Conservation (phyloP, 1,140 invertebrate genomes). For the Bombus balteatus region DNA sequence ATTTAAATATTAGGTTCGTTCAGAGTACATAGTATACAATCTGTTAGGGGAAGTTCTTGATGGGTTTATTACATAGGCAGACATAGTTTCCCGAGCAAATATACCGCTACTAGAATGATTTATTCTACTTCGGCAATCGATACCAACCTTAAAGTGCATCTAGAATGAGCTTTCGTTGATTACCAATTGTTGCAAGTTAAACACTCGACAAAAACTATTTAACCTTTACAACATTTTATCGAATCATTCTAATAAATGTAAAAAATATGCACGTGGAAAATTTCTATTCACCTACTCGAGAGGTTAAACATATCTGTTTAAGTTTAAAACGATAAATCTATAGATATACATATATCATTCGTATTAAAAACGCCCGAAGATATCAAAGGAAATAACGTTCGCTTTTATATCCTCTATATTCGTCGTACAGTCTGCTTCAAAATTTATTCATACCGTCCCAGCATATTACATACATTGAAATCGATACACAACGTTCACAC, state of each 20-base stretch:
- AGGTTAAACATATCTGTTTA: not conserved
- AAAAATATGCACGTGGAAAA: too few relatives aligned
- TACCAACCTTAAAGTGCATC: constrained; percentile 25
- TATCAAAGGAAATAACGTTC: not conserved
- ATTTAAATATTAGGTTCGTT: constrained; percentile 35
- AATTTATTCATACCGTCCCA: constrained; percentile 24
- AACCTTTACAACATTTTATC: not conserved
- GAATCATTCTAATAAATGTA: not conserved
- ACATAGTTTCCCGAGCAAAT: constrained; percentile 32
- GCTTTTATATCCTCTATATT: not conserved
- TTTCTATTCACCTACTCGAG: not conserved
- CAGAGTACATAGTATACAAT: not conserved
- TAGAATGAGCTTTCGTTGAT: constrained; percentile 5
- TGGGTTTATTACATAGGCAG: constrained; percentile 41
- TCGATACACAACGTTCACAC: constrained; percentile 44
- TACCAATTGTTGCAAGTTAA: constrained; percentile 20
- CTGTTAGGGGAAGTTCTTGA: constrained; percentile 28
- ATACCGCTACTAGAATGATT: constrained; percentile 34
- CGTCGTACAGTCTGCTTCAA: constrained; percentile 2
- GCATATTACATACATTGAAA: constrained; percentile 5
- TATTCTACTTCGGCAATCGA: constrained; percentile 20
- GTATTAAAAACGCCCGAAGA: not conserved
- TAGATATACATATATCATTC: not conserved
- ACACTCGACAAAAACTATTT: constrained; percentile 8
- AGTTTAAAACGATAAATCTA: not conserved